A percentile compares a stretch with the other conserved stretches of the same genome.
Evolutionary conservation across 2,888 invertebrate genomes (phyloP).

Genomic region (Exocentrus adspersus): DNA sequence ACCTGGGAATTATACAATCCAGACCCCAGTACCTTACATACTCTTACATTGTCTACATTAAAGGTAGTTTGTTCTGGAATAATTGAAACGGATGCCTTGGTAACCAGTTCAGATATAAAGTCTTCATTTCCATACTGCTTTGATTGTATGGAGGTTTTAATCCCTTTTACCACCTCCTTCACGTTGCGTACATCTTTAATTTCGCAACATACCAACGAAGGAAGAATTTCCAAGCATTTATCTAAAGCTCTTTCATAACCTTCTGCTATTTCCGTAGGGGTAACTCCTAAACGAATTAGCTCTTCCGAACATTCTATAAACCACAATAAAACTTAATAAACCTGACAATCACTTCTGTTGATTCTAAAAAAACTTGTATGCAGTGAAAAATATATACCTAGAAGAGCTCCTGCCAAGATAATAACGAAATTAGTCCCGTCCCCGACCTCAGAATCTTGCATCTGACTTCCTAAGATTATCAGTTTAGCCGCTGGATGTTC

Average conservation of each 20-base stretch:
- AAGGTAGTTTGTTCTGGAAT: conserved; percentile 88
- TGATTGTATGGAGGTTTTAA: conserved; percentile 90
- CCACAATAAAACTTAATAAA: conserved; percentile 8
- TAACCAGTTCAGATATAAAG: conserved; percentile 85
- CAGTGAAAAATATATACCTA: conserved; percentile 60
- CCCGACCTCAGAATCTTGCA: conserved; percentile 98
- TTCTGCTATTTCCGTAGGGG: conserved; percentile 95
- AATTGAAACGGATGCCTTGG: conserved; percentile 89
- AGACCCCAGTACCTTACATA: conserved; percentile 91
- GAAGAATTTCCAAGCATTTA: conserved; percentile 91
- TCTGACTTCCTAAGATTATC: conserved; percentile 94
- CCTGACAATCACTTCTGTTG: too few species aligned
- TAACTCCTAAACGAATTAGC: conserved; percentile 91
- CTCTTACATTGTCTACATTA: conserved; percentile 97
- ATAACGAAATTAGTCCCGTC: conserved; percentile 99
- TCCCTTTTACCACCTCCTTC: conserved; percentile 76
- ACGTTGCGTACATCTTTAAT: conserved; percentile 76
- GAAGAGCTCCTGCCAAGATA: conserved; percentile 89
- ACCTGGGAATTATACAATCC: conserved; percentile 83
- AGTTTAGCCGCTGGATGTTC: conserved; percentile 99
- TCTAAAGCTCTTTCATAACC: conserved; percentile 93
- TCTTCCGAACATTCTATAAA: conserved; percentile 85
- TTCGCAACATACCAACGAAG: conserved; percentile 80
- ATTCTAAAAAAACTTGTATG: too few species aligned
- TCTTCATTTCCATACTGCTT: conserved; percentile 99